Evolutionary conservation across 2,888 invertebrate species (phyloP).

Genomic region (Lamproptera curius): DNA sequence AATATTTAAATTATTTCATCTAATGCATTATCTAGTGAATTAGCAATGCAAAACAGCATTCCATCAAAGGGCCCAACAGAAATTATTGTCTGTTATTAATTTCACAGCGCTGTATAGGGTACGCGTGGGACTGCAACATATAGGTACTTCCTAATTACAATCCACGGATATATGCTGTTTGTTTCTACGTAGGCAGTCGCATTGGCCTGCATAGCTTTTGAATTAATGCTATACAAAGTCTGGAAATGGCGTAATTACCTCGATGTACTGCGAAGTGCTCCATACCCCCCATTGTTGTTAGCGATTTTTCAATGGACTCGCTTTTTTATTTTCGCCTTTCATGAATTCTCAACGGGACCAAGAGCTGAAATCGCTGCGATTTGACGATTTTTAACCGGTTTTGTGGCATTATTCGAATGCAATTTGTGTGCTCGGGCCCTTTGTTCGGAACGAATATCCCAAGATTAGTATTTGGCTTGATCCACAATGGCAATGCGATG

Average conservation of each 20-base stretch:
- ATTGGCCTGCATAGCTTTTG: conserved; percentile 54
- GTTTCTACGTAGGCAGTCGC: conserved; percentile 54
- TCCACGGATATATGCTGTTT: conserved; percentile 38
- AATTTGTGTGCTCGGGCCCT: conserved; percentile 3
- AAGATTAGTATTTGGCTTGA: no score
- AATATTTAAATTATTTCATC: no score
- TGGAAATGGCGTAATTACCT: conserved; percentile 28
- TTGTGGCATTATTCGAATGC: conserved; percentile 11
- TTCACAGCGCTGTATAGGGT: conserved; percentile 52
- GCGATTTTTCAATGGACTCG: conserved; percentile 12
- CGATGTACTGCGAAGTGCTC: conserved; percentile 15
- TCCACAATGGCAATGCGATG: no score
- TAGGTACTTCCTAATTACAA: conserved; percentile 67
- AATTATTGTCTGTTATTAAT: conserved; percentile 55
- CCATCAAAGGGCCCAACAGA: conserved; percentile 19
- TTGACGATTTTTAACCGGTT: conserved; percentile 17
- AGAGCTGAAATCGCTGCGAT: conserved; percentile 2
- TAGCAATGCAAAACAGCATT: conserved; percentile 5
- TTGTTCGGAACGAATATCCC: not conserved
- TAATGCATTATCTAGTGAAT: not conserved
- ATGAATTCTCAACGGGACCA: not conserved
- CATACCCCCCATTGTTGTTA: conserved; percentile 11
- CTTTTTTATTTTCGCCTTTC: conserved; percentile 18
- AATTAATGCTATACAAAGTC: conserved; percentile 25
- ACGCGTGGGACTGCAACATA: conserved; percentile 48